phyloP scores from a whole-genome alignment of 2,797 vertebrate species.

The Poeciliopsis paucimaculata region DNA sequence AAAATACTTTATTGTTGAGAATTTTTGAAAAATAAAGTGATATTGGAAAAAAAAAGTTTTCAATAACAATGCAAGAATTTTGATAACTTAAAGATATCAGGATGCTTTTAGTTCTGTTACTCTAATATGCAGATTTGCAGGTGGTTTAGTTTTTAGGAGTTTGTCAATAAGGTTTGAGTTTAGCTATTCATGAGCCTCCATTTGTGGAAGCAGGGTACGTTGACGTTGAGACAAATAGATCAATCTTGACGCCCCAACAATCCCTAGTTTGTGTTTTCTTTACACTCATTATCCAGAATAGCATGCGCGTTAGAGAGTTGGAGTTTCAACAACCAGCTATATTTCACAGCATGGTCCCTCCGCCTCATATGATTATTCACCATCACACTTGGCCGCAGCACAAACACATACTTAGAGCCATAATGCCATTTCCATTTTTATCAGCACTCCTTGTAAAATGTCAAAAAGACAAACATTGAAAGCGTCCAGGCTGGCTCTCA shows the following conservation, averaged over 20 bases:
- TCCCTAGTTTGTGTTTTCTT: not conserved
- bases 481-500: constrained; percentile 18
- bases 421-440: constrained; percentile 9
- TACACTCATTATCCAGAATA: not conserved
- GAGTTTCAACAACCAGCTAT: not conserved
- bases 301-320: not conserved
- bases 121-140: not conserved
- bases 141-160: not conserved
- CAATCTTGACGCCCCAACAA: not conserved
- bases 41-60: not conserved
- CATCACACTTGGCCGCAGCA: not conserved
- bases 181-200: not conserved
- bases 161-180: not conserved
- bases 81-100: not conserved
- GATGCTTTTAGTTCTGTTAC: not conserved
- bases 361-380: not conserved
- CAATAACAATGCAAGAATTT: not conserved
- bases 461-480: constrained; percentile 12
- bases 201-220: not conserved
- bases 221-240: not conserved
- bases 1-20: constrained; percentile 33
- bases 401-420: not conserved
- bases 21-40: not conserved
- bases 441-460: constrained; percentile 16
- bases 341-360: not conserved